Evolutionary conservation across 2,888 invertebrate genomes (phyloP).

Genomic region (Drosophila incognita): DNA sequence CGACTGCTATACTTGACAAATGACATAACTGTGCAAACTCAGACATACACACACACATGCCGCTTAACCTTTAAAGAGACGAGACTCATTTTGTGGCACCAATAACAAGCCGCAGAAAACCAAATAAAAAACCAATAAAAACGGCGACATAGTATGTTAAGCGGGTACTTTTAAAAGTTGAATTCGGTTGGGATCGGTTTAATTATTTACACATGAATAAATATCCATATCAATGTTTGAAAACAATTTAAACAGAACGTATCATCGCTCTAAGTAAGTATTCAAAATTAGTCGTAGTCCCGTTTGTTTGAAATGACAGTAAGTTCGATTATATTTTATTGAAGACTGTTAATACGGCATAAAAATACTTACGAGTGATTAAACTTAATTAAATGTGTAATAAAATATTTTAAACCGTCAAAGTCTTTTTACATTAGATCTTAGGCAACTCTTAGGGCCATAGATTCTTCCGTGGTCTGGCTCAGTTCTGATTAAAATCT

Average conservation of each 20-base stretch:
- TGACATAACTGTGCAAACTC: slow-evolving; percentile 42
- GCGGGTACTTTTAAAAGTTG: slow-evolving; percentile 3
- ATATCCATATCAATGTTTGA: not conserved
- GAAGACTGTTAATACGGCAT: too few species aligned
- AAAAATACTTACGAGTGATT: not conserved
- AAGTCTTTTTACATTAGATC: not conserved
- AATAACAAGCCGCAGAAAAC: slow-evolving; percentile 5
- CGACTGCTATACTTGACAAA: slow-evolving; percentile 51
- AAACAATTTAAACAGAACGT: slow-evolving; percentile 6
- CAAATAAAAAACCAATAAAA: slow-evolving; percentile 21
- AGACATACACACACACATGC: slow-evolving; percentile 17
- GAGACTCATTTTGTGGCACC: slow-evolving; percentile 25
- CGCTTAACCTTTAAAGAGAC: not conserved
- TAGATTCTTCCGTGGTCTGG: not conserved
- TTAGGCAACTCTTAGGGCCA: not conserved
- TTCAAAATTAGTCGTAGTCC: not conserved
- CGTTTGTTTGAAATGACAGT: not conserved
- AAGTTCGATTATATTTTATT: not conserved
- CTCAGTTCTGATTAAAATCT: not conserved
- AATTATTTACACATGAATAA: not conserved
- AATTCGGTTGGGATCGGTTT: not conserved
- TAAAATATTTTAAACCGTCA: not conserved
- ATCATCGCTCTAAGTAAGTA: not conserved
- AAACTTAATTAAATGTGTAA: not conserved
- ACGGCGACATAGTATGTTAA: slow-evolving; percentile 7